These are phyloP conservation scores for Cetonia aurata DNA, from an alignment of 2,888 invertebrate species.

Conservation along the genomic window DNA sequence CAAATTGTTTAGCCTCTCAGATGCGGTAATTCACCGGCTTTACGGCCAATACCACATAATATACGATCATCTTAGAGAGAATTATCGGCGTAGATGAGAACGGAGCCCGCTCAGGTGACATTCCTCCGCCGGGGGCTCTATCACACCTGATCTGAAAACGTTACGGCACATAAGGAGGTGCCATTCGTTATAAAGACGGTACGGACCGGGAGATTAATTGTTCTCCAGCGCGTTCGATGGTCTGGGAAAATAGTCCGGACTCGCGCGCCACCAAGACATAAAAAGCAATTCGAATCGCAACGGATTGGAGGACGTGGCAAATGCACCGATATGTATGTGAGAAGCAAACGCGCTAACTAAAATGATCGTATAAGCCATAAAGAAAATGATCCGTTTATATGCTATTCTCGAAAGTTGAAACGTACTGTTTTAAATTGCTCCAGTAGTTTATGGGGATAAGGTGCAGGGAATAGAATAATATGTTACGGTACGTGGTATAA, in stretches of 20 bases:
- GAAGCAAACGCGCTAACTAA: slow-evolving; percentile 32
- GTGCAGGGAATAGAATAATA: no score
- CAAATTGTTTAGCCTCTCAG: slow-evolving; percentile 37
- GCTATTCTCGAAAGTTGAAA: slow-evolving; percentile 31
- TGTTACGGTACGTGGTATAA: no score
- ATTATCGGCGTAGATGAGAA: slow-evolving; percentile 14
- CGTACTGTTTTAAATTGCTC: slow-evolving; percentile 30
- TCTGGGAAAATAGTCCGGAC: neutral
- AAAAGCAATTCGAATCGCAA: slow-evolving; percentile 25
- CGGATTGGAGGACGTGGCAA: slow-evolving; percentile 20
- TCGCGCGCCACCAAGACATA: slow-evolving; percentile 8
- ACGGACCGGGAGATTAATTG: slow-evolving; percentile 28
- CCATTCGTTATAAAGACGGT: slow-evolving; percentile 28
- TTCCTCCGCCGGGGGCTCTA: slow-evolving; percentile 33
- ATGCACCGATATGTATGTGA: slow-evolving; percentile 35
- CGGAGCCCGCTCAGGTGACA: slow-evolving; percentile 26
- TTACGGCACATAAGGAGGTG: slow-evolving; percentile 30
- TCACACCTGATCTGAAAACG: slow-evolving; percentile 41
- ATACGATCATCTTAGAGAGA: slow-evolving; percentile 37
- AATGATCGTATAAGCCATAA: slow-evolving; percentile 30
- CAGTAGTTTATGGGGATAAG: slow-evolving; percentile 17
- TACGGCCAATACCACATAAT: slow-evolving; percentile 36
- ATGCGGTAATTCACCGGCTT: slow-evolving; percentile 33
- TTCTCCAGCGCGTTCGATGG: slow-evolving; percentile 2
- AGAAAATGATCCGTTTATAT: slow-evolving; percentile 27